Evolutionary conservation across 2,888 invertebrate species (phyloP), one percentile per base, ranked within the genome.

Genomic region (Patella pellucida): DNA sequence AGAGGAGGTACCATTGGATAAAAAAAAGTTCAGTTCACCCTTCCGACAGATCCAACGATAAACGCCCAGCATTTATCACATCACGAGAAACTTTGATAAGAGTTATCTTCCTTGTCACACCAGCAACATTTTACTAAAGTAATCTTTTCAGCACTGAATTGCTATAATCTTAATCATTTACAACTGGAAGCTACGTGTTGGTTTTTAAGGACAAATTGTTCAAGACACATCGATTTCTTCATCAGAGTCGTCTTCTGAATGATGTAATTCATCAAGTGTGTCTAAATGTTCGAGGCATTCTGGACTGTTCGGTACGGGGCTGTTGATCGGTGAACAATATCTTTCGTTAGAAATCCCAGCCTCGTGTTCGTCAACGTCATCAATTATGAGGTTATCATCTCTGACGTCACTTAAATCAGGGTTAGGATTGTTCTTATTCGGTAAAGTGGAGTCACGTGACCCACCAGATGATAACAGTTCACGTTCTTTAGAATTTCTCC

Each of bases 401-500:
- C 79, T 84, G 74, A 90, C 88, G 84, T 97, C 97, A 82, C 96
- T 97, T 70, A 97, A 92, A 89, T 97, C 97, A 0, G 97, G 97
- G 91, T 97, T 96, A 0, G 97, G 97, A 91, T 97, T 98, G 92
- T 97, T 97, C 91, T 98, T 98, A 91, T 97, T 98, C 0, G 98
- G 98, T 41, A 98, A 92, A 0, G 98, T 98, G 91, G 97, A 97
- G 88, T 98, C 98, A 51, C 98, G 93, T 11, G 97, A 96, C 2
- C 98, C 98, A 0, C 98, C 98, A 27, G 95, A 95, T 0, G 98
- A 97, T 41, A 98, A 92, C 0, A 98, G 93, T 91, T 98, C 98
- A 52, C 98, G 93, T 91, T 98, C 98, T 92, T 98, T 98, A 5
- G 97, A 97, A 92, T 99, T 99, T 74, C 99, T 94, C 98, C 98